Evolutionary conservation across 1,140 invertebrate genomes (phyloP).

Genomic region (Coenobita brevimanus): DNA sequence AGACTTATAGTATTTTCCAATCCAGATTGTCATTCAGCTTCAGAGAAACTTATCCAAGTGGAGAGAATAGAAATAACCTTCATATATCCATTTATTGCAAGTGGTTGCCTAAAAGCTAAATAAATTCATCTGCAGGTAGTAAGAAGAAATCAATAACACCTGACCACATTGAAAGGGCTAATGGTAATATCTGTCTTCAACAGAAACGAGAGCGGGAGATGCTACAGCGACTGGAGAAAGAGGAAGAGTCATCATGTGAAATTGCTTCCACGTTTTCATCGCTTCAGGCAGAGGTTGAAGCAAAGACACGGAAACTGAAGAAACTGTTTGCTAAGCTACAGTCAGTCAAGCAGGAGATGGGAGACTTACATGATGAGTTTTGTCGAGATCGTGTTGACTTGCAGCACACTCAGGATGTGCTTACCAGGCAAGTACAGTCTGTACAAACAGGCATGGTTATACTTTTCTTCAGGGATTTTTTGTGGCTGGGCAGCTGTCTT

Average conservation of each 20-base stretch:
- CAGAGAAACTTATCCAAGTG: too few species aligned
- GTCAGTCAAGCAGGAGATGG: constrained; percentile 80
- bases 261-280: constrained; percentile 89
- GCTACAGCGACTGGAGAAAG: constrained; percentile 87
- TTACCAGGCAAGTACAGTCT: constrained; percentile 79
- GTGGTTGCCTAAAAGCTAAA: too few species aligned
- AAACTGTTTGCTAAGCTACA: constrained; percentile 82
- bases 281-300: constrained; percentile 92
- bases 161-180: not conserved
- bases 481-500: too few species aligned
- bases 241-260: constrained; percentile 91
- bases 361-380: constrained; percentile 88
- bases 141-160: too few species aligned
- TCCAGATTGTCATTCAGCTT: too few species aligned
- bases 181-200: constrained; percentile 44
- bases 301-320: constrained; percentile 91
- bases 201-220: constrained; percentile 84
- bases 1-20: too few species aligned
- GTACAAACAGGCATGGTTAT: constrained; percentile 69
- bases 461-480: not conserved
- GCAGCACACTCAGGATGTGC: constrained; percentile 85
- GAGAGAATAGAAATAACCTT: too few species aligned
- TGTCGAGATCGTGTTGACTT: constrained; percentile 85
- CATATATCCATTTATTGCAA: too few species aligned
- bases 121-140: too few species aligned